phyloP scores from a whole-genome alignment of 2,888 invertebrate genomes.

The Tinea semifulvella region DNA sequence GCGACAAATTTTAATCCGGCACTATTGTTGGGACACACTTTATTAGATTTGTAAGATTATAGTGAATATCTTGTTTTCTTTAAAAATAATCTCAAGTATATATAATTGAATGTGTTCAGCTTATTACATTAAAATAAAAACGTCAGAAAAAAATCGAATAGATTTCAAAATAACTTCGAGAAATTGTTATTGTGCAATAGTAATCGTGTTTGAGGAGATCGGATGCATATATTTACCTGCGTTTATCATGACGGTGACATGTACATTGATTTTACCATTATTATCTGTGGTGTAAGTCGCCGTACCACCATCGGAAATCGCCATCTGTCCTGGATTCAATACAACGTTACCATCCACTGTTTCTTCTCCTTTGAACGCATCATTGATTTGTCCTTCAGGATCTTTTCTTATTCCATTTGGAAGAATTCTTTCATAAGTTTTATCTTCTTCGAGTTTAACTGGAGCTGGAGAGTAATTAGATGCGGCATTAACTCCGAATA shows the following conservation, averaged over 20 bases:
- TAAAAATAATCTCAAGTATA: too few relatives aligned
- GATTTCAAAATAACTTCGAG: too few relatives aligned
- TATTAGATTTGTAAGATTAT: too few relatives aligned
- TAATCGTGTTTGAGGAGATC: constrained; percentile 24
- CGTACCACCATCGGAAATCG: constrained; percentile 56
- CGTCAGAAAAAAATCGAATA: too few relatives aligned
- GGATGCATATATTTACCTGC: constrained; percentile 70
- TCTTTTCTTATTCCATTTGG: constrained; percentile 71
- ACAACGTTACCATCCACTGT: constrained; percentile 67
- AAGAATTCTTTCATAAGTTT: constrained; percentile 40
- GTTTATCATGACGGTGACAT: constrained; percentile 87
- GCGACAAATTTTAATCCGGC: too few relatives aligned
- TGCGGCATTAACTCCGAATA: constrained; percentile 60
- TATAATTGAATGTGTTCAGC: too few relatives aligned
- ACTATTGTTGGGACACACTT: too few relatives aligned
- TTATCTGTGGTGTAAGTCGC: constrained; percentile 74
- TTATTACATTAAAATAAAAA: too few relatives aligned
- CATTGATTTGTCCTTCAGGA: constrained; percentile 86
- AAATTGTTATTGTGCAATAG: constrained; percentile 7
- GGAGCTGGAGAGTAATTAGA: constrained; percentile 53
- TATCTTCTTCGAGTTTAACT: constrained; percentile 25
- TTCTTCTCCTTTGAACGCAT: constrained; percentile 70
- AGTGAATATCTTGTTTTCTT: too few relatives aligned
- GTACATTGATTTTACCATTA: constrained; percentile 90
- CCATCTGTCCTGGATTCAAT: constrained; percentile 56